phyloP scores from a whole-genome alignment of 23 tunicate species.

The Clavelina lepadiformis region DNA sequence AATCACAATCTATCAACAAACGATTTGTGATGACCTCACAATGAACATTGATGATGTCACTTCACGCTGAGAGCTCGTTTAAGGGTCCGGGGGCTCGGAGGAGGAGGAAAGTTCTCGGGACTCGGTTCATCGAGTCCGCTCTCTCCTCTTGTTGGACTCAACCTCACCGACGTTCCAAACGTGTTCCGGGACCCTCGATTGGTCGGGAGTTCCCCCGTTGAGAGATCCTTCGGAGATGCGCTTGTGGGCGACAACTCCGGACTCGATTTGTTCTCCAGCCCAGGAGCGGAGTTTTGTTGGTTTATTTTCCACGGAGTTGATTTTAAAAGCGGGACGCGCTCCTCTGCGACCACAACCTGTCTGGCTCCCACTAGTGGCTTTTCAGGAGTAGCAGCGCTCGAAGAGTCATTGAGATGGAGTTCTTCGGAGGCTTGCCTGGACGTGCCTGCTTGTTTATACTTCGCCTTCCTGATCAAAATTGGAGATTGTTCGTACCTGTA shows the following conservation, averaged over 20 bases:
- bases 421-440: background rate
- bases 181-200: background rate
- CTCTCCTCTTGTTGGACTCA: conserved; percentile 6
- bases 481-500: conserved; percentile 65
- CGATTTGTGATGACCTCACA: too few species aligned
- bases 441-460: background rate
- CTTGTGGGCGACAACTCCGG: too few species aligned
- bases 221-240: too few species aligned
- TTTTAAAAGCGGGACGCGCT: conserved; percentile 27
- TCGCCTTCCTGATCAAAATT: conserved; percentile 5
- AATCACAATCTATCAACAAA: too few species aligned
- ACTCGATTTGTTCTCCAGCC: too few species aligned
- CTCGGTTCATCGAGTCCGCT: conserved; percentile 3
- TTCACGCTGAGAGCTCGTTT: too few species aligned
- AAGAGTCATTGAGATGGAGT: background rate
- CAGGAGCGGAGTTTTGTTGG: too few species aligned
- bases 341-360: conserved; percentile 2
- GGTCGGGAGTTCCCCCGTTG: too few species aligned
- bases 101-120: conserved; percentile 50
- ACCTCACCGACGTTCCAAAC: conserved; percentile 9
- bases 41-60: too few species aligned
- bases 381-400: too few species aligned
- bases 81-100: conserved; percentile 52
- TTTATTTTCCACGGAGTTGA: conserved; percentile 23
- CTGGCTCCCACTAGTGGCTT: conserved; percentile 1